A percentile compares a stretch with the other conserved stretches of the same genome.
These are phyloP conservation scores for Hydrolagus colliei DNA, from an alignment of 2,797 vertebrate species.

Conservation along the genomic window DNA sequence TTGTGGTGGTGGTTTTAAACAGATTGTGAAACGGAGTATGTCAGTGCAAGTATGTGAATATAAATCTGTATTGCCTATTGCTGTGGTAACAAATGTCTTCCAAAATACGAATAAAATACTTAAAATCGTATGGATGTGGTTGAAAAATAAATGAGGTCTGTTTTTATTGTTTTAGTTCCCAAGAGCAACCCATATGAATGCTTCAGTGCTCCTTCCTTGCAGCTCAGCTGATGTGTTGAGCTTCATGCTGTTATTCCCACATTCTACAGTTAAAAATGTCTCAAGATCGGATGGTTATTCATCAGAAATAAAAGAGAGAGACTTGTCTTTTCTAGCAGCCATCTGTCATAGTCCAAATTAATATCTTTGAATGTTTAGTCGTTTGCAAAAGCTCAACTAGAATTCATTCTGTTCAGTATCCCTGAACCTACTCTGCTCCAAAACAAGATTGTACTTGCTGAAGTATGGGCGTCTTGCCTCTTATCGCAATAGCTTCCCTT, in stretches of 20 bases:
- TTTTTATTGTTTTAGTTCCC: conserved; percentile 10
- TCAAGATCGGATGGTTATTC: not conserved
- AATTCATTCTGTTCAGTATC: not conserved
- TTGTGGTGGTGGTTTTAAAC: not conserved
- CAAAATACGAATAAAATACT: conserved; percentile 18
- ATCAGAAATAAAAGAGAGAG: not conserved
- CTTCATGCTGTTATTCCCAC: conserved; percentile 9
- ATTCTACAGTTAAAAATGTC: not conserved
- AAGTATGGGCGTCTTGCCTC: no score
- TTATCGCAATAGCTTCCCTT: no score
- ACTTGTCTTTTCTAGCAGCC: not conserved
- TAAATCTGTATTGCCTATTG: not conserved
- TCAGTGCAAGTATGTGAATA: not conserved
- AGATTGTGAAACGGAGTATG: not conserved
- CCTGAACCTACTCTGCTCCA: no score
- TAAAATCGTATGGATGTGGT: not conserved
- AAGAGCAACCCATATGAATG: not conserved
- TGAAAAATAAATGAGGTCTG: not conserved
- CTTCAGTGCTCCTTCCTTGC: not conserved
- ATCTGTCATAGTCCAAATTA: conserved; percentile 1
- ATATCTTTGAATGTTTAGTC: not conserved
- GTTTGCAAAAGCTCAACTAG: not conserved
- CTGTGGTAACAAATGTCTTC: not conserved
- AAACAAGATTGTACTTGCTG: no score
- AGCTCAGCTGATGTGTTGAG: not conserved